A percentile compares a stretch with the other conserved stretches of the same genome.
Conservation (phyloP, 1,140 invertebrate genomes). For the Cepaea nemoralis region DNA sequence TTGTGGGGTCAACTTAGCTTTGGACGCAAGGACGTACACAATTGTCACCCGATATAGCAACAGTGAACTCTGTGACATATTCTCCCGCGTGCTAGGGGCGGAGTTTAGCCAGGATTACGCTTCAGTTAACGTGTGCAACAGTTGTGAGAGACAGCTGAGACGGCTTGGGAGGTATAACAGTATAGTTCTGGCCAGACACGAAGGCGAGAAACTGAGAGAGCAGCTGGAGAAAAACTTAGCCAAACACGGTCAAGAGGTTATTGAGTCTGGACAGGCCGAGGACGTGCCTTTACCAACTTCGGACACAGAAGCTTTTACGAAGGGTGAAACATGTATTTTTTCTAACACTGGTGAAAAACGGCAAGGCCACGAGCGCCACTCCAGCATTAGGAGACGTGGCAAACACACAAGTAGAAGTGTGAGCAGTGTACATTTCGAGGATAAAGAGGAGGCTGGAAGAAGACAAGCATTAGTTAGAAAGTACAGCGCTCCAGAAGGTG, state of each 20-base stretch:
- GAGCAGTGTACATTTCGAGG: neutral
- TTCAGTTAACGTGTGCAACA: slow-evolving; percentile 32
- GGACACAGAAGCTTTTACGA: neutral
- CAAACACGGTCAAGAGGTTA: slow-evolving; percentile 22
- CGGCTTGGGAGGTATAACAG: slow-evolving; percentile 32
- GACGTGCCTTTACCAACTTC: neutral
- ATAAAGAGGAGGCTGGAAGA: neutral
- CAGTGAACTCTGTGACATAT: slow-evolving; percentile 29
- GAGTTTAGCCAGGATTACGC: slow-evolving; percentile 21
- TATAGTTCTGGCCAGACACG: slow-evolving; percentile 27
- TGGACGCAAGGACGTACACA: neutral
- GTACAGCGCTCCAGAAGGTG: neutral
- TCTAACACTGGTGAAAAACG: neutral
- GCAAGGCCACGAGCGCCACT: neutral
- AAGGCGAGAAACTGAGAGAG: slow-evolving; percentile 11
- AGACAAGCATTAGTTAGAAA: neutral
- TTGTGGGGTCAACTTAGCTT: neutral
- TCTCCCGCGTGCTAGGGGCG: slow-evolving; percentile 34
- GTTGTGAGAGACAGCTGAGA: slow-evolving; percentile 31
- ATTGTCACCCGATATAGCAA: neutral
- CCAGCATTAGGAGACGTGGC: neutral
- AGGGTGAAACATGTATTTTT: neutral
- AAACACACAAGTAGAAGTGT: neutral
- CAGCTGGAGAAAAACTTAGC: slow-evolving; percentile 33
- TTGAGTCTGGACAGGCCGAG: neutral